Conservation (phyloP, 2,113 vertebrate genomes). For the Limanda limanda region DNA sequence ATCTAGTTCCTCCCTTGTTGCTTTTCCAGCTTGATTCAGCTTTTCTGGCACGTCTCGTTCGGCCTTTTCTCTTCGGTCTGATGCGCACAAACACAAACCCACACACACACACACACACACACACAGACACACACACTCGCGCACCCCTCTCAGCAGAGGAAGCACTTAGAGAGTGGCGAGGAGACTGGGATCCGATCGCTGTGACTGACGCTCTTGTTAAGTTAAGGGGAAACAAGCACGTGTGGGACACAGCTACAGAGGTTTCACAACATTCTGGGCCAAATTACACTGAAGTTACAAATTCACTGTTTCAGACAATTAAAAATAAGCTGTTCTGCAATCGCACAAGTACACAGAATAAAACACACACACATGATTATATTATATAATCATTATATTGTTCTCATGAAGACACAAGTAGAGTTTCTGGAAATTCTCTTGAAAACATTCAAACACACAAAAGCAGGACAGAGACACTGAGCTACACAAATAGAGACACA, state of each 20-base stretch:
- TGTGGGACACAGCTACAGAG: too few species aligned
- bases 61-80: neutral
- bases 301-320: neutral
- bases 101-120: neutral
- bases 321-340: neutral
- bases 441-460: too few species aligned
- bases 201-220: slow-evolving; percentile 28
- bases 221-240: too few species aligned
- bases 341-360: too few species aligned
- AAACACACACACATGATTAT: too few species aligned
- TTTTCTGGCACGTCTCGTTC: slow-evolving; percentile 20
- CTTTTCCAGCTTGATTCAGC: slow-evolving; percentile 36
- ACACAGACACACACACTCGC: neutral
- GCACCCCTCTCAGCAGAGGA: neutral
- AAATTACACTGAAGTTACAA: neutral
- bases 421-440: too few species aligned
- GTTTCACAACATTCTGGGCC: neutral
- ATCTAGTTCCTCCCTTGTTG: slow-evolving; percentile 33
- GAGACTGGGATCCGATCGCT: slow-evolving; percentile 14
- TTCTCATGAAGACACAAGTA: too few species aligned
- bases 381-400: too few species aligned
- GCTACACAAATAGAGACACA: too few species aligned
- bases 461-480: too few species aligned
- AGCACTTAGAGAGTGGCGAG: too few species aligned
- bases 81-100: neutral